Conservation (phyloP, 2,797 vertebrate species). For the Choloepus didactylus region DNA sequence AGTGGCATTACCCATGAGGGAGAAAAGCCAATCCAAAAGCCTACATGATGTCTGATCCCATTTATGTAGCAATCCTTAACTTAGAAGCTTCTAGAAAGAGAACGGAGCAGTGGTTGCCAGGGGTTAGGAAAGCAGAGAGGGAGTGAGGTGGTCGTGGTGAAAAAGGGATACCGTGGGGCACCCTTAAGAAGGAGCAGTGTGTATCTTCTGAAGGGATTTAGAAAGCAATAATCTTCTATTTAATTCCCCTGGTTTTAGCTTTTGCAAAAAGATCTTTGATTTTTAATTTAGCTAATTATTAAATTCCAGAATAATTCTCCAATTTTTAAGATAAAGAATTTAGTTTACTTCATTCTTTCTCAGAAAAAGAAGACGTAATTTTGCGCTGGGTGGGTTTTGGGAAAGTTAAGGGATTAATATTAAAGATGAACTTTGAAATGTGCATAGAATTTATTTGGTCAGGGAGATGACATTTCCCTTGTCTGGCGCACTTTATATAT, state of each 20-base stretch:
- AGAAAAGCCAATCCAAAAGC: background rate
- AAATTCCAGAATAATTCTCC: background rate
- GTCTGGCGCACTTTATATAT: background rate
- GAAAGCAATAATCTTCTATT: background rate
- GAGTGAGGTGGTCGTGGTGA: fast-evolving
- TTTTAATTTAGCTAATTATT: background rate
- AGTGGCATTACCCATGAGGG: fast-evolving
- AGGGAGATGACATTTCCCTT: background rate
- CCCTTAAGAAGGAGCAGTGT: no score
- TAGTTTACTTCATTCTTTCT: background rate
- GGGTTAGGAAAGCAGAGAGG: fast-evolving
- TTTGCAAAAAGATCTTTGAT: background rate
- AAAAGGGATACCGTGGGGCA: background rate
- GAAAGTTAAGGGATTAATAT: background rate
- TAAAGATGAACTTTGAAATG: background rate
- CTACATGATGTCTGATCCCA: fast-evolving
- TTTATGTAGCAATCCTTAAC: background rate
- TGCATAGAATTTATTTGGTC: background rate
- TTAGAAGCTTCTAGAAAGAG: background rate
- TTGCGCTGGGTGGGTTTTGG: background rate
- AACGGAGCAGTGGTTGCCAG: fast-evolving
- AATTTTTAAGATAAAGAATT: background rate
- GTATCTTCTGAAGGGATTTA: background rate
- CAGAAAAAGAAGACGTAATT: background rate
- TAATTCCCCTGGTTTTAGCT: background rate